Evolutionary conservation across 2,797 vertebrate genomes (phyloP).

Genomic region (Parotocinclus haroldoi): DNA sequence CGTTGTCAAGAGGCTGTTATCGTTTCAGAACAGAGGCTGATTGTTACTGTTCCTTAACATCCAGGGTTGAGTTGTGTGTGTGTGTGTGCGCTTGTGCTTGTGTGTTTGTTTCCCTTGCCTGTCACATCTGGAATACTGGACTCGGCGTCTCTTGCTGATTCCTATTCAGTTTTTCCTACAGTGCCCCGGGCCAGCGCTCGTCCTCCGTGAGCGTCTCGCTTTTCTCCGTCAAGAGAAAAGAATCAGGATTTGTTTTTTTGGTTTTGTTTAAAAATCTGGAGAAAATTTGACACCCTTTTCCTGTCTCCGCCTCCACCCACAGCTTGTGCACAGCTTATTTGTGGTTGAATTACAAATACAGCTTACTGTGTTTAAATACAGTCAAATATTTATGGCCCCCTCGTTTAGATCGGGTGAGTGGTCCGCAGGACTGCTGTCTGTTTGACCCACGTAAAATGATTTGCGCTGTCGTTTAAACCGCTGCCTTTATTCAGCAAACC

Average conservation of each 20-base stretch:
- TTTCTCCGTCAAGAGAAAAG: constrained; percentile 38
- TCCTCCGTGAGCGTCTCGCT: constrained; percentile 45
- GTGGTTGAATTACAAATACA: constrained; percentile 37
- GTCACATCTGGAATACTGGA: constrained; percentile 51
- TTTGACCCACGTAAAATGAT: constrained; percentile 9
- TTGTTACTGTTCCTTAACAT: too few species aligned
- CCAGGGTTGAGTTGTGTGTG: constrained; percentile 22
- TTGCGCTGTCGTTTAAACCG: constrained; percentile 3
- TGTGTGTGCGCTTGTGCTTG: constrained; percentile 1
- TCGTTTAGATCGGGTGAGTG: constrained; percentile 9
- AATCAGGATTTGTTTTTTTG: constrained; percentile 11
- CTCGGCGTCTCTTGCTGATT: constrained; percentile 46
- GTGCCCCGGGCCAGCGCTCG: constrained; percentile 30
- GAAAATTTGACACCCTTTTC: constrained; percentile 38
- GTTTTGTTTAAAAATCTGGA: constrained; percentile 46
- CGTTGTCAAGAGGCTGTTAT: too few species aligned
- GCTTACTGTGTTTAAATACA: constrained; percentile 13
- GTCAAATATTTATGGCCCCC: constrained; percentile 13
- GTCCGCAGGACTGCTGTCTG: constrained; percentile 1
- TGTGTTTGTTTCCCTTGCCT: constrained; percentile 30
- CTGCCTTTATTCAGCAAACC: background rate
- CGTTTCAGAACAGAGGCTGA: too few species aligned
- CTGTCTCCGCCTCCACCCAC: constrained; percentile 20
- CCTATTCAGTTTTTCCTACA: constrained; percentile 51
- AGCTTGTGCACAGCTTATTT: constrained; percentile 26